Percentiles rank a stretch among this genome's conserved stretches.
Conservation (phyloP, 2,888 invertebrate genomes). For the Arenicola marina region DNA sequence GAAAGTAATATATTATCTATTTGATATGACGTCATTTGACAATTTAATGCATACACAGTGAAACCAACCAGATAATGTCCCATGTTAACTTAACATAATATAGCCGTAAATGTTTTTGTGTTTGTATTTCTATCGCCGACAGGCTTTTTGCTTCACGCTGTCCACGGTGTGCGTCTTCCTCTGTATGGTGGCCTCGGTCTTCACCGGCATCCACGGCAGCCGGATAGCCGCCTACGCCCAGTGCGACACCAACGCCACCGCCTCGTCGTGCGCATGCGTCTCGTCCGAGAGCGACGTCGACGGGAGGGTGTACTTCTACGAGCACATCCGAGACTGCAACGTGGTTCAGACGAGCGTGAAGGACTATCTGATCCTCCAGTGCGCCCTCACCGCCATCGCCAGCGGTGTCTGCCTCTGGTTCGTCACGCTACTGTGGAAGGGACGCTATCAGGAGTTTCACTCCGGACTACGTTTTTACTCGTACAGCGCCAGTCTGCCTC, state of each 20-base stretch:
- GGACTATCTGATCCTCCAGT: conserved; percentile 27
- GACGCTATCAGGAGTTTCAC: conserved; percentile 20
- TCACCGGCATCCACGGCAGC: conserved; percentile 25
- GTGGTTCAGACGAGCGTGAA: conserved; percentile 23
- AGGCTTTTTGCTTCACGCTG: conserved; percentile 21
- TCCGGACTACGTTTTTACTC: conserved; percentile 27
- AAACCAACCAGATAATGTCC: no score
- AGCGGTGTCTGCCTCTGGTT: conserved; percentile 30
- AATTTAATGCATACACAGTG: no score
- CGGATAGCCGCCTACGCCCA: conserved; percentile 16
- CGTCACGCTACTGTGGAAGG: conserved; percentile 25
- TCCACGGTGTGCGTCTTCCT: conserved; percentile 24
- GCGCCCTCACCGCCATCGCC: conserved; percentile 27
- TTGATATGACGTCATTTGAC: no score
- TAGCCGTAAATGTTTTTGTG: no score
- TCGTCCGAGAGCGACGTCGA: not conserved
- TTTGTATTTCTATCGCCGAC: no score
- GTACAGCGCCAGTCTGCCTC: conserved; percentile 17
- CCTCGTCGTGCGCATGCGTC: conserved; percentile 9
- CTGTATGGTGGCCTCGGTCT: conserved; percentile 29
- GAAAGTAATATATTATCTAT: no score
- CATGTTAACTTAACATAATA: no score
- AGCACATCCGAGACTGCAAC: conserved; percentile 17
- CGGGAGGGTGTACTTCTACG: conserved; percentile 5
- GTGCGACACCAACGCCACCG: conserved; percentile 6